Evolutionary conservation across 2,888 invertebrate species (phyloP).

Genomic region (Hololepta plana): DNA sequence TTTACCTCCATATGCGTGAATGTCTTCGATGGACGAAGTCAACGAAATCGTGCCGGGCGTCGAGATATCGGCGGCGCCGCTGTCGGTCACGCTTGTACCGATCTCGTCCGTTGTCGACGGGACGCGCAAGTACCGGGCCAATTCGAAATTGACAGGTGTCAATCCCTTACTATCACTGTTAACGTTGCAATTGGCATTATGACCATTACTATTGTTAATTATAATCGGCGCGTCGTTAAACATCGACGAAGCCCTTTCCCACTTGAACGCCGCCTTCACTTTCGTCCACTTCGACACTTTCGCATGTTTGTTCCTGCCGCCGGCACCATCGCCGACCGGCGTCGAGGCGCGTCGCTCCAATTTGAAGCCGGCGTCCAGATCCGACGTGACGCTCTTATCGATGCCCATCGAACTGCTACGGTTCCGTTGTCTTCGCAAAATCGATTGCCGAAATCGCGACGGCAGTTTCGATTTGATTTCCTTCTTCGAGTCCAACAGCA

Average conservation of each 20-base stretch:
- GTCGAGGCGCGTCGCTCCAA: neutral
- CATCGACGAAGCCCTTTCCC: conserved; percentile 48
- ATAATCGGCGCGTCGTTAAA: conserved; percentile 25
- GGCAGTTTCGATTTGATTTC: conserved; percentile 14
- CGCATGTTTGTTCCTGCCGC: conserved; percentile 20
- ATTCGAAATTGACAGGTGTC: conserved; percentile 30
- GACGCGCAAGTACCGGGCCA: conserved; percentile 33
- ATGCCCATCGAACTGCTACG: conserved; percentile 36
- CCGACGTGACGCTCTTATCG: conserved; percentile 3
- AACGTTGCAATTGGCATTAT: too few species aligned
- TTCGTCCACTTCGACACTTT: conserved; percentile 77
- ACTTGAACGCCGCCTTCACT: conserved; percentile 76
- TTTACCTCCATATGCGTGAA: conserved; percentile 21
- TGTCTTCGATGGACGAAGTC: conserved; percentile 57
- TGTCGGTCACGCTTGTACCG: conserved; percentile 35
- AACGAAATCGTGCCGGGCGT: conserved; percentile 50
- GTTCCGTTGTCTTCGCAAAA: conserved; percentile 36
- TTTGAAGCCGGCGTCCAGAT: neutral
- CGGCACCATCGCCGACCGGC: too few species aligned
- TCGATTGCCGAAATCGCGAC: conserved; percentile 26
- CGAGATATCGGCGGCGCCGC: conserved; percentile 32
- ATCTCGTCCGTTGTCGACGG: conserved; percentile 27
- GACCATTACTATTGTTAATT: too few species aligned
- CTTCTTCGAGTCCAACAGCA: conserved; percentile 32
- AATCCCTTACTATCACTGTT: conserved; percentile 28